Conservation (phyloP, 2,888 invertebrate species). For the Torymus texanus region DNA sequence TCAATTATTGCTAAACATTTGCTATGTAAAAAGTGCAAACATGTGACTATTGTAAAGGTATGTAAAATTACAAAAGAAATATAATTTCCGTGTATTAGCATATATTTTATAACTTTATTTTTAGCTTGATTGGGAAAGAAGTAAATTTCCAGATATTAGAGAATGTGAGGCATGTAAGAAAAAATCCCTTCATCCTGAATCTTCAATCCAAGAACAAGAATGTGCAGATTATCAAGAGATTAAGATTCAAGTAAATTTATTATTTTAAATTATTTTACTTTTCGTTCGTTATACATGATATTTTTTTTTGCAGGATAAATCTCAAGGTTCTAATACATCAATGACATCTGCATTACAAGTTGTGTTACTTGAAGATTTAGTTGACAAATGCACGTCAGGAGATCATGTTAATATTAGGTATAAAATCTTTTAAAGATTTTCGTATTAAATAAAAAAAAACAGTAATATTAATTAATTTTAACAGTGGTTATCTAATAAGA, state of each 20-base stretch:
- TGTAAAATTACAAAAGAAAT: not conserved
- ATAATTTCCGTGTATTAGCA: slow-evolving; percentile 11
- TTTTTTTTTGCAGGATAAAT: slow-evolving; percentile 81
- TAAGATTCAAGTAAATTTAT: slow-evolving; percentile 82
- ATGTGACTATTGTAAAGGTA: slow-evolving; percentile 80
- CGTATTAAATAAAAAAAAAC: not conserved
- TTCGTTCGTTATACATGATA: slow-evolving; percentile 5
- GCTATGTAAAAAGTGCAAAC: slow-evolving; percentile 86
- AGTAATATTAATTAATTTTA: not conserved
- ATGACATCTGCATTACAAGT: slow-evolving; percentile 66
- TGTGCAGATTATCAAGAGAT: slow-evolving; percentile 91
- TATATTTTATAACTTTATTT: slow-evolving; percentile 23
- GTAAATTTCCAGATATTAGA: slow-evolving; percentile 65
- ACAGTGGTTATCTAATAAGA: slow-evolving; percentile 85
- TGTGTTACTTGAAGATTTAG: slow-evolving; percentile 82
- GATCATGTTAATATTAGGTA: slow-evolving; percentile 91
- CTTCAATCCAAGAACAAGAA: slow-evolving; percentile 75
- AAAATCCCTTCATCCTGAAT: slow-evolving; percentile 73
- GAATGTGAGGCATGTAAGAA: slow-evolving; percentile 68
- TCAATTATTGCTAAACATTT: slow-evolving; percentile 85
- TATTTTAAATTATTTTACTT: not conserved
- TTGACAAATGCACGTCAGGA: slow-evolving; percentile 91
- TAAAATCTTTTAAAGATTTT: slow-evolving; percentile 53
- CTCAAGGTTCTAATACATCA: slow-evolving; percentile 77
- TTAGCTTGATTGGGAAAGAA: slow-evolving; percentile 72